These are phyloP conservation scores for Helicoverpa zea DNA, from an alignment of 1,140 invertebrate genomes.

Conservation along the genomic window DNA sequence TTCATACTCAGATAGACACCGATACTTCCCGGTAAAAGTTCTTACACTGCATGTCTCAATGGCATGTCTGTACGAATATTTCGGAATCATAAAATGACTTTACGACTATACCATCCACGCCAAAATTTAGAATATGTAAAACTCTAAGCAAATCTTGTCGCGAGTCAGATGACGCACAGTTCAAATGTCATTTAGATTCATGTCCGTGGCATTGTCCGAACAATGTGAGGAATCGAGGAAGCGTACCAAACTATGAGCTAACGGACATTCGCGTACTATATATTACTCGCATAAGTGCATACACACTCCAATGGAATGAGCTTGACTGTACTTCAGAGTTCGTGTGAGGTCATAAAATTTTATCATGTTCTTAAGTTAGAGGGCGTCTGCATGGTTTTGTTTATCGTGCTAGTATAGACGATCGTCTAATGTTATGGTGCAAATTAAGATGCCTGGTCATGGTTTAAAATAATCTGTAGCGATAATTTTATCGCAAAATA, in stretches of 20 bases:
- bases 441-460: background rate
- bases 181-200: conserved; percentile 34
- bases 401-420: background rate
- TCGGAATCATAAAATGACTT: no score
- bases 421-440: background rate
- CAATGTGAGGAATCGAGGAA: conserved; percentile 54
- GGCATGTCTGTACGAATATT: no score
- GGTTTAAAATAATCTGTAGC: background rate
- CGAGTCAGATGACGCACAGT: conserved; percentile 31
- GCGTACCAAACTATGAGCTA: conserved; percentile 46
- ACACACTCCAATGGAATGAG: conserved; percentile 50
- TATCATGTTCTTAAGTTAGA: conserved; percentile 15
- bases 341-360: conserved; percentile 30
- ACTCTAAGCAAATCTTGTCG: background rate
- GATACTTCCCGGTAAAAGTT: no score
- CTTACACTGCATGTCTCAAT: no score
- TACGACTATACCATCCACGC: no score
- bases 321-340: conserved; percentile 25
- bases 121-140: no score
- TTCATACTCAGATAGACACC: no score
- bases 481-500: no score
- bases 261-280: conserved; percentile 29
- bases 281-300: conserved; percentile 12
- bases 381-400: conserved; percentile 21
- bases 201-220: conserved; percentile 43